Evolutionary conservation across 2,888 invertebrate species (phyloP).

Genomic region (Leptopilina syphax): DNA sequence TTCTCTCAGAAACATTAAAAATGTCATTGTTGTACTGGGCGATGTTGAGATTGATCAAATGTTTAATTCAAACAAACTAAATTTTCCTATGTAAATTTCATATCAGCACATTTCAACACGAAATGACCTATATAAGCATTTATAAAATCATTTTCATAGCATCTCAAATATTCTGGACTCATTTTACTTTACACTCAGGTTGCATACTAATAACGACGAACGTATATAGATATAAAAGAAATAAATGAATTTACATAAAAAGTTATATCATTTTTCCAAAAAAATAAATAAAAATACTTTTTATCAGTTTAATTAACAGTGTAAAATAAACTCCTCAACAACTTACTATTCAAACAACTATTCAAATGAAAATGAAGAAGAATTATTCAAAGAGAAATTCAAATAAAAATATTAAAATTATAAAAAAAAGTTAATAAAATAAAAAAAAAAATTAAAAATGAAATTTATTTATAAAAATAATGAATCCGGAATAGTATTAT

Average conservation of each 20-base stretch:
- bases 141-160: background rate
- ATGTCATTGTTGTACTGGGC: background rate
- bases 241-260: background rate
- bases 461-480: too few species aligned
- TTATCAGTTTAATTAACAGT: too few species aligned
- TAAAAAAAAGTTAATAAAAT: too few species aligned
- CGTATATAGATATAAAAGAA: background rate
- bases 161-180: constrained; percentile 5
- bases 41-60: background rate
- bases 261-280: background rate
- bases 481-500: too few species aligned
- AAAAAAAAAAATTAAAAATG: too few species aligned
- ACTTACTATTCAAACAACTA: too few species aligned
- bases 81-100: background rate
- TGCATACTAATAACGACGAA: background rate
- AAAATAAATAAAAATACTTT: background rate
- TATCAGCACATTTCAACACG: background rate
- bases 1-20: background rate
- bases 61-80: constrained; percentile 4
- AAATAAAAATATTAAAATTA: too few species aligned
- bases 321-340: too few species aligned
- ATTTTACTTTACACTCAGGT: constrained; percentile 9
- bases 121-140: background rate
- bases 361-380: too few species aligned
- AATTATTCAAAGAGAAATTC: too few species aligned